Evolutionary conservation across 2,888 invertebrate species (phyloP).

Genomic region (Megalurothrips usitatus): DNA sequence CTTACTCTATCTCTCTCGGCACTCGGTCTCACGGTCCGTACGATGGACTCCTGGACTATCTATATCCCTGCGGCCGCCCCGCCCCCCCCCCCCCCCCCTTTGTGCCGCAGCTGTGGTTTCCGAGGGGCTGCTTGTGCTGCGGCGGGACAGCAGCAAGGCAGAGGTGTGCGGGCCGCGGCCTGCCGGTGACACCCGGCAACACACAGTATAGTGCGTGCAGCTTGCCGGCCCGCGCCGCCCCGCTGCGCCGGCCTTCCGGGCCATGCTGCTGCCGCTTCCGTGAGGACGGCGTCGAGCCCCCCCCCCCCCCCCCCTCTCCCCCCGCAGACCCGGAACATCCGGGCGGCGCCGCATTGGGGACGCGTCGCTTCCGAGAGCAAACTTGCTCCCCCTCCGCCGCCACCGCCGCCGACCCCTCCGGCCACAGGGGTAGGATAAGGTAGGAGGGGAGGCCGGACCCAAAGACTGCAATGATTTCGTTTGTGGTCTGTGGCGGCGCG

Average conservation of each 20-base stretch:
- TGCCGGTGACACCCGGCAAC: too few relatives aligned
- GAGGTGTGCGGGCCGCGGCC: too few relatives aligned
- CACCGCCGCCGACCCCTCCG: background rate
- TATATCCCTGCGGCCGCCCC: background rate
- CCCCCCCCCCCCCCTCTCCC: background rate
- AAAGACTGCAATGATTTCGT: slow-evolving; percentile 24
- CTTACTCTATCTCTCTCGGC: background rate
- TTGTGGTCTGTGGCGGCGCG: background rate
- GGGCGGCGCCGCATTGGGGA: slow-evolving; percentile 15
- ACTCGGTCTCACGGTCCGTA: background rate
- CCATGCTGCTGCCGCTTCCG: background rate
- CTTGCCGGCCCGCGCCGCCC: background rate
- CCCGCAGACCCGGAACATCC: slow-evolving; percentile 9
- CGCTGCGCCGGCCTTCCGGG: background rate
- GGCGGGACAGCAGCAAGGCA: background rate
- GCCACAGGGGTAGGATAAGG: background rate
- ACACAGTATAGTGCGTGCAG: background rate
- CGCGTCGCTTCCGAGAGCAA: slow-evolving; percentile 17
- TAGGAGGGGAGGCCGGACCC: background rate
- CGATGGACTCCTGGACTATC: too few relatives aligned
- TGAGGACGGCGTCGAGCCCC: background rate
- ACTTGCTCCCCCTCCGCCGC: background rate
- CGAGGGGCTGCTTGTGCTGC: background rate
- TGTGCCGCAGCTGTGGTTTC: background rate
- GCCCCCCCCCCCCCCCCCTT: background rate